A percentile compares a stretch with the other conserved stretches of the same genome.
Conservation (phyloP, 2,888 invertebrate species). For the Dromius quadrimaculatus region DNA sequence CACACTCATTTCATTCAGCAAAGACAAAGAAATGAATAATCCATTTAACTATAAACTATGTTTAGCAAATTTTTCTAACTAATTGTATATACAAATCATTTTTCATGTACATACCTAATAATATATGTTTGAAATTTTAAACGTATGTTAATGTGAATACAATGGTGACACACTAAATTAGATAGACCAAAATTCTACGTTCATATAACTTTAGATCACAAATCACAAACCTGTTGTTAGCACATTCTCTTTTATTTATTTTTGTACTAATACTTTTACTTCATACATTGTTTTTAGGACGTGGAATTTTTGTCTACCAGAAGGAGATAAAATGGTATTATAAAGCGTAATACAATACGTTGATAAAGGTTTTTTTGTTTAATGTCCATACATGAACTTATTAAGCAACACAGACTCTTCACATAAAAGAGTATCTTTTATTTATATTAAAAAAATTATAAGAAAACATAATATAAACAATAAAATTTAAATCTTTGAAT, state of each 20-base stretch:
- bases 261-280: constrained; percentile 26
- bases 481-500: constrained; percentile 49
- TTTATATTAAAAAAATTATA: constrained; percentile 38
- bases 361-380: constrained; percentile 29
- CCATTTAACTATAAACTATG: constrained; percentile 7
- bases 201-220: neutral
- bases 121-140: neutral
- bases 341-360: constrained; percentile 42
- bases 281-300: constrained; percentile 8
- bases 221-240: neutral
- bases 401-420: constrained; percentile 42
- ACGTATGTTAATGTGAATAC: constrained; percentile 12
- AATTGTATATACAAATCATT: constrained; percentile 12
- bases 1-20: constrained; percentile 22
- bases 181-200: constrained; percentile 16
- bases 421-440: constrained; percentile 30
- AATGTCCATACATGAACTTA: constrained; percentile 38
- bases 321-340: constrained; percentile 25
- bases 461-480: constrained; percentile 43
- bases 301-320: constrained; percentile 27
- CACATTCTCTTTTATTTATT: constrained; percentile 1
- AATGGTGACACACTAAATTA: constrained; percentile 28
- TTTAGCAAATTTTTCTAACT: constrained; percentile 9
- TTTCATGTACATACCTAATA: neutral
- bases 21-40: constrained; percentile 24